These are phyloP conservation scores for Sander lucioperca DNA, from an alignment of 2,113 vertebrate genomes.

Conservation along the genomic window DNA sequence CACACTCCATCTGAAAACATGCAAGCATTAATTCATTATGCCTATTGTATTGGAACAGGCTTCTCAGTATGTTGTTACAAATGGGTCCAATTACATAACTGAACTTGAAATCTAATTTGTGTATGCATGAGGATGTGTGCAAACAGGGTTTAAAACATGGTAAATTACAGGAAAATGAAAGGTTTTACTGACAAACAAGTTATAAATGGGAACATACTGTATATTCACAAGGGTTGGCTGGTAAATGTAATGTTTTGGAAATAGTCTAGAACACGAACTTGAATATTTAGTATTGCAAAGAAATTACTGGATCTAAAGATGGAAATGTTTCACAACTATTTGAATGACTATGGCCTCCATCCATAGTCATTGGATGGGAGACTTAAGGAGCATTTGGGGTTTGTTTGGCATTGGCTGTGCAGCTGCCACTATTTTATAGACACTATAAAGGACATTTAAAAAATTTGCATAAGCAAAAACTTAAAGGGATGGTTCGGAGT, in stretches of 20 bases:
- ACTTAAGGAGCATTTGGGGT: neutral
- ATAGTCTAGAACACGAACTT: neutral
- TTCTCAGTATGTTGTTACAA: conserved; percentile 30
- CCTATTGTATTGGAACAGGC: neutral
- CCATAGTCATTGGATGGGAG: neutral
- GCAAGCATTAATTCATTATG: conserved; percentile 8
- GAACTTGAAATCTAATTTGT: conserved; percentile 13
- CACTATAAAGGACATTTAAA: neutral
- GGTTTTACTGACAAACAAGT: neutral
- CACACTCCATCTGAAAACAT: neutral
- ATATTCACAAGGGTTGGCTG: neutral
- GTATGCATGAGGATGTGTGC: neutral
- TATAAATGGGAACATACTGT: neutral
- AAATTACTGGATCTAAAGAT: too few relatives aligned
- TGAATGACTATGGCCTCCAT: neutral
- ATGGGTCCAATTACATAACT: conserved; percentile 7
- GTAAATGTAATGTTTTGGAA: neutral
- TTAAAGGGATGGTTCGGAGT: too few relatives aligned
- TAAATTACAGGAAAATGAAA: conserved; percentile 24
- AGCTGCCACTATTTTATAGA: neutral
- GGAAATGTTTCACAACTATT: neutral
- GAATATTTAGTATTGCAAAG: neutral
- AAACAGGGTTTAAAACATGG: neutral
- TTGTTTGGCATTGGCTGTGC: neutral
- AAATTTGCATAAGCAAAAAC: neutral